These are phyloP conservation scores for Hermodice carunculata DNA, from an alignment of 2,888 invertebrate genomes.

Conservation along the genomic window DNA sequence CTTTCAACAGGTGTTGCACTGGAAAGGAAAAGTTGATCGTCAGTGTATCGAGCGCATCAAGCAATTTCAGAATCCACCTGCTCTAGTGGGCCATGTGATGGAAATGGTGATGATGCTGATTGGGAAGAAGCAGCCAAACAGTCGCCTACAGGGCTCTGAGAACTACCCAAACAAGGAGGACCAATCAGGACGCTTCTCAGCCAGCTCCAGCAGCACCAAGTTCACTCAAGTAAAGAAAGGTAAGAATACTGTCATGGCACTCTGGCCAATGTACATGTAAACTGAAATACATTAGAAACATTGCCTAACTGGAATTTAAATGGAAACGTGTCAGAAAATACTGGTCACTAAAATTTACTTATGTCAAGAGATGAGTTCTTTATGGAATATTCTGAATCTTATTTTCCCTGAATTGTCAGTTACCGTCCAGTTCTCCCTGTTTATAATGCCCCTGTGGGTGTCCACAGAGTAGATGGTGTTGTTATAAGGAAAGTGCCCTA, in stretches of 20 bases:
- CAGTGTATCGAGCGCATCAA: slow-evolving; percentile 65
- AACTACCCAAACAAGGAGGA: slow-evolving; percentile 52
- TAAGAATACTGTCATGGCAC: background rate
- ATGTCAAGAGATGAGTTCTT: no score
- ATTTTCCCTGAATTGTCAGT: no score
- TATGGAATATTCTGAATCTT: no score
- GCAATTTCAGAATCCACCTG: slow-evolving; percentile 65
- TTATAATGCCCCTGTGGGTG: no score
- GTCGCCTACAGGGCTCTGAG: slow-evolving; percentile 15
- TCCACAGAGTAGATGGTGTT: no score
- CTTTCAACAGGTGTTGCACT: slow-evolving; percentile 57
- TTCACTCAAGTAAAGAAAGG: slow-evolving; percentile 54
- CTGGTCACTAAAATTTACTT: no score
- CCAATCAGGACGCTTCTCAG: slow-evolving; percentile 62
- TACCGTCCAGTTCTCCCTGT: no score
- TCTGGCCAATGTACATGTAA: slow-evolving; percentile 44
- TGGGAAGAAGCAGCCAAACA: slow-evolving; percentile 62
- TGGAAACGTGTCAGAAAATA: no score
- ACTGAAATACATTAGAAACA: no score
- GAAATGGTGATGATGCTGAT: slow-evolving; percentile 70
- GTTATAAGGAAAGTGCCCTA: no score
- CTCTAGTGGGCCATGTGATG: slow-evolving; percentile 67
- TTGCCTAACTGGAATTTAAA: no score
- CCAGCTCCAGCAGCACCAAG: slow-evolving; percentile 63
- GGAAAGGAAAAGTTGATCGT: slow-evolving; percentile 66